phyloP scores from a whole-genome alignment of 2,888 invertebrate genomes.

The Netelia virgata region DNA sequence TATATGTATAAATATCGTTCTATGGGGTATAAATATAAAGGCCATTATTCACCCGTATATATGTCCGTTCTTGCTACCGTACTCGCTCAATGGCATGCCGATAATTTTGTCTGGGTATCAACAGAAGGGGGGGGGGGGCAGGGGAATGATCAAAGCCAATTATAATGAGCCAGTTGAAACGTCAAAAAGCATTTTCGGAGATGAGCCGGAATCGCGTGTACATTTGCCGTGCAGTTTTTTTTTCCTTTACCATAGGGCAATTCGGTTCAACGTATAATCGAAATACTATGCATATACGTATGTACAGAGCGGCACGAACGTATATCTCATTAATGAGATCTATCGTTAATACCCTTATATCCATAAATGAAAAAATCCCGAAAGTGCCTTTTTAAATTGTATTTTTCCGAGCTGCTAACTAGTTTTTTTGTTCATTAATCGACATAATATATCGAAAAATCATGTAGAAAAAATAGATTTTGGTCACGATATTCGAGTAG shows the following conservation, averaged over 20 bases:
- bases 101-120: slow-evolving; percentile 25
- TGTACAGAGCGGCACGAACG: background rate
- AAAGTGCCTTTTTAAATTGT: background rate
- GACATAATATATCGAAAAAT: too few relatives aligned
- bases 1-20: background rate
- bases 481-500: too few relatives aligned
- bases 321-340: slow-evolving; percentile 29
- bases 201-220: slow-evolving; percentile 7
- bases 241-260: background rate
- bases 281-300: background rate
- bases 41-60: background rate
- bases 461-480: too few relatives aligned
- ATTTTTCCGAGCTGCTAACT: too few relatives aligned
- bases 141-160: slow-evolving; percentile 34
- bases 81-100: background rate
- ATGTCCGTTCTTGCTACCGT: background rate
- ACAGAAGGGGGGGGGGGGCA: background rate
- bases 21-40: background rate
- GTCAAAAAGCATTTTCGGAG: slow-evolving; percentile 31
- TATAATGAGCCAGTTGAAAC: slow-evolving; percentile 35
- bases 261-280: slow-evolving; percentile 9
- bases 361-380: background rate
- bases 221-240: slow-evolving; percentile 20
- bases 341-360: slow-evolving; percentile 3
- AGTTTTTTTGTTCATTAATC: too few relatives aligned